phyloP scores from a whole-genome alignment of 2,888 invertebrate genomes.

The Agrotis exclamationis region DNA sequence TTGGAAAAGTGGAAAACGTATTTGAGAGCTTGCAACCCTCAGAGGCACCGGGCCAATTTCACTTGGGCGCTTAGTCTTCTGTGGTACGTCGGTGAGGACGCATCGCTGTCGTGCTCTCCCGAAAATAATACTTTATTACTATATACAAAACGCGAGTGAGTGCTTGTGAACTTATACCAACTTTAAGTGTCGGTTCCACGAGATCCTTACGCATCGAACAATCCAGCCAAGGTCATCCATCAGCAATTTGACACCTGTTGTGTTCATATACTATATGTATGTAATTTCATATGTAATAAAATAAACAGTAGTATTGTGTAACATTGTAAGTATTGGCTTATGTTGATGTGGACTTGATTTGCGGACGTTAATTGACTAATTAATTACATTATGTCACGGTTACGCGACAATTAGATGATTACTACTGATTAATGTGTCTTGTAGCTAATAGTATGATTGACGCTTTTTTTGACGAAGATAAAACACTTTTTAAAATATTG shows the following conservation, averaged over 20 bases:
- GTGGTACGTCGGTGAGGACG: conserved; percentile 75
- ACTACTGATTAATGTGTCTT: conserved; percentile 25
- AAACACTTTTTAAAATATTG: conserved; percentile 2
- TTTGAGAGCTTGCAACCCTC: conserved; percentile 79
- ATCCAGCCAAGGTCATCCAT: conserved; percentile 83
- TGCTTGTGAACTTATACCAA: conserved; percentile 81
- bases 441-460: conserved; percentile 27
- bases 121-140: conserved; percentile 71
- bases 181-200: conserved; percentile 75
- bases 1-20: conserved; percentile 69
- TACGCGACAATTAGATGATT: conserved; percentile 56
- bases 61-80: conserved; percentile 81
- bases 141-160: conserved; percentile 83
- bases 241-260: conserved; percentile 87
- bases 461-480: conserved; percentile 26
- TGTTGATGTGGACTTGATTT: conserved; percentile 46
- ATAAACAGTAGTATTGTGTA: conserved; percentile 61
- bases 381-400: conserved; percentile 37
- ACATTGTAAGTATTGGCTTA: conserved; percentile 50
- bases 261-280: conserved; percentile 82
- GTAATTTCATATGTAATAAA: conserved; percentile 72
- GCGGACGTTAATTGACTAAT: conserved; percentile 55
- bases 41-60: conserved; percentile 74
- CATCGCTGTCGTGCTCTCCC: conserved; percentile 67
- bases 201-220: conserved; percentile 71